Base-by-base conservation (phyloP, 2,888 invertebrate species). In the Isotomurus palustris region DNA sequence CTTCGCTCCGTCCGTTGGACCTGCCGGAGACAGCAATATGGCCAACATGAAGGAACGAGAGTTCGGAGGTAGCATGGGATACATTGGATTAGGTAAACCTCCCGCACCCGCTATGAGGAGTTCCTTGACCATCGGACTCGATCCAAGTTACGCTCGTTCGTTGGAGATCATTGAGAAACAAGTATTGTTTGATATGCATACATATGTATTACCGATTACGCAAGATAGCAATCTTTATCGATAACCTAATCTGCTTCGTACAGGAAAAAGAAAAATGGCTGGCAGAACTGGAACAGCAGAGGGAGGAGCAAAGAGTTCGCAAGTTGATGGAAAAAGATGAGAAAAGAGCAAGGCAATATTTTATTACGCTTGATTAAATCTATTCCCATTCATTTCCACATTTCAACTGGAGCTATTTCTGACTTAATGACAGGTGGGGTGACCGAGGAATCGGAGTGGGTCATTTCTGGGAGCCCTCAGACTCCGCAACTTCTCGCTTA, bases 391-490 rank as follows among this genome's bases (percentile, higher is more conserved):
- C n/a, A n/a, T n/a, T n/a, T n/a, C n/a, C n/a, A n/a, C n/a, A 32
- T 14, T 32, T 32, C 8, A 32, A 32, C 32, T 32, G 8, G 32
- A 32, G 14, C 8, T 32, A 10, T 8, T 10, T 10, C 24, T 10
- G 17, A 19, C 12, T 19, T 21, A 35, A 25, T 49, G 2, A 22
- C 19, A 83, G 85, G 66, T 88, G 88, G 88, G 84, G 85, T 10
- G 87, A 86, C 74, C 80, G 83, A 57, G 84, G 83, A 1, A 82
- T 84, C 28, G 83, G 83, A 43, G 82, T 83, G 2, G 84, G 83
- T 14, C 81, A 83, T 55, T 80, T 84, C 32, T 86, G 85, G 84
- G 84, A 84, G 68, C 82, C 83, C 2, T 4, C 82, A 80, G 58
- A 58, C 10, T 51, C 62, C 3, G 50, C 61, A 24, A 60, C 60